A percentile compares a stretch with the other conserved stretches of the same genome.
phyloP scores from a whole-genome alignment of 1,140 invertebrate species.

The Drosophila mojavensis region DNA sequence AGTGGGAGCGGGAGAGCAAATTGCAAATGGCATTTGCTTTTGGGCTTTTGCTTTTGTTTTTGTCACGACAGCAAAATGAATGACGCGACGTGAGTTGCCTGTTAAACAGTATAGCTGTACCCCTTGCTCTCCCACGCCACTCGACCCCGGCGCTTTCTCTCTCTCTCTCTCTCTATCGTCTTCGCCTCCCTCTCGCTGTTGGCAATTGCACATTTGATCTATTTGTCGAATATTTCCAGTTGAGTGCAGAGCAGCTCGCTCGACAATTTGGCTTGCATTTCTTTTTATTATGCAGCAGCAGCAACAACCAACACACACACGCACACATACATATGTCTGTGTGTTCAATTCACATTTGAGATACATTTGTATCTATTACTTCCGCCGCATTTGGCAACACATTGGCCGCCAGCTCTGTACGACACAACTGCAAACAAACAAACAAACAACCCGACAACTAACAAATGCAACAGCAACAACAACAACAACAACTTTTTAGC shows the following conservation, averaged over 20 bases:
- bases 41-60: slow-evolving; percentile 2
- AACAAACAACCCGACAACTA: slow-evolving; percentile 25
- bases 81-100: slow-evolving; percentile 10
- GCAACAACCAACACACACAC: neutral
- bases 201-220: slow-evolving; percentile 57
- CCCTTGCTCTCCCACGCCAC: too few species aligned
- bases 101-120: neutral
- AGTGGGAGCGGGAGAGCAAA: neutral
- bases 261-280: slow-evolving; percentile 41
- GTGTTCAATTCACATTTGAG: slow-evolving; percentile 1
- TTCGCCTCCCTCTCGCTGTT: neutral
- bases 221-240: slow-evolving; percentile 70
- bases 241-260: slow-evolving; percentile 42
- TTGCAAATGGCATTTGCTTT: neutral
- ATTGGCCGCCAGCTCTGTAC: slow-evolving; percentile 44
- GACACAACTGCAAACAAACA: slow-evolving; percentile 41
- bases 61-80: slow-evolving; percentile 10
- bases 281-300: slow-evolving; percentile 6
- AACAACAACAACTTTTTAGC: slow-evolving; percentile 28
- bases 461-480: slow-evolving; percentile 24
- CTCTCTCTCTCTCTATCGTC: too few species aligned
- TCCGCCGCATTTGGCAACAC: slow-evolving; percentile 65
- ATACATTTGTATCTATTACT: slow-evolving; percentile 65
- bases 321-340: neutral
- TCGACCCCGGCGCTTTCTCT: too few species aligned